Conservation (phyloP, 2,113 vertebrate genomes). For the Lasiurus cinereus region DNA sequence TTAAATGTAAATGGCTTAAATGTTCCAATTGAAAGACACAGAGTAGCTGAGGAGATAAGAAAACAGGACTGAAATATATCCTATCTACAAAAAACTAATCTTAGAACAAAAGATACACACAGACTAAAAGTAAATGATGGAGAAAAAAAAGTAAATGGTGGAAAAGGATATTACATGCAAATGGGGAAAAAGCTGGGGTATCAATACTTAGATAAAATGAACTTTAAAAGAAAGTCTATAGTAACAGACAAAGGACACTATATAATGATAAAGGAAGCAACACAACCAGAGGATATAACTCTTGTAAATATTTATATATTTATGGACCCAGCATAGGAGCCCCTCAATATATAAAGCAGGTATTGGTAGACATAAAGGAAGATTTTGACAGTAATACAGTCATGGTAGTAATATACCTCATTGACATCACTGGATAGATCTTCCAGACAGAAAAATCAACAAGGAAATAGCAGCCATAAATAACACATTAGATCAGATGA, state of each 20-base stretch:
- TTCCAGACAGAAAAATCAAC: neutral
- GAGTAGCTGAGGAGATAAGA: neutral
- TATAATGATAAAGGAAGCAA: neutral
- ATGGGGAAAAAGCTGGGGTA: neutral
- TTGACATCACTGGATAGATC: neutral
- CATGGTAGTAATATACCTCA: neutral
- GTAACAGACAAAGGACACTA: neutral
- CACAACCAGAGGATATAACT: neutral
- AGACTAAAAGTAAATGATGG: neutral
- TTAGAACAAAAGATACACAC: neutral
- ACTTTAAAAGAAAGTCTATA: neutral
- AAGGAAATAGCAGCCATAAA: neutral
- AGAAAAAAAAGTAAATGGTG: neutral
- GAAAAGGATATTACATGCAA: neutral
- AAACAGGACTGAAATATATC: neutral
- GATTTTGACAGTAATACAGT: neutral
- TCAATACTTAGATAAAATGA: neutral
- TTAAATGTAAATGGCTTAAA: neutral
- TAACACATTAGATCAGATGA: neutral
- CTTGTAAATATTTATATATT: neutral
- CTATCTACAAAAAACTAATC: neutral
- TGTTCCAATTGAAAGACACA: neutral
- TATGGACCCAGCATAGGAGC: neutral
- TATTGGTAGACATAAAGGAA: neutral
- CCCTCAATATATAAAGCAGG: neutral